Conservation (phyloP, 2,888 invertebrate genomes). For the Apoderus coryli region DNA sequence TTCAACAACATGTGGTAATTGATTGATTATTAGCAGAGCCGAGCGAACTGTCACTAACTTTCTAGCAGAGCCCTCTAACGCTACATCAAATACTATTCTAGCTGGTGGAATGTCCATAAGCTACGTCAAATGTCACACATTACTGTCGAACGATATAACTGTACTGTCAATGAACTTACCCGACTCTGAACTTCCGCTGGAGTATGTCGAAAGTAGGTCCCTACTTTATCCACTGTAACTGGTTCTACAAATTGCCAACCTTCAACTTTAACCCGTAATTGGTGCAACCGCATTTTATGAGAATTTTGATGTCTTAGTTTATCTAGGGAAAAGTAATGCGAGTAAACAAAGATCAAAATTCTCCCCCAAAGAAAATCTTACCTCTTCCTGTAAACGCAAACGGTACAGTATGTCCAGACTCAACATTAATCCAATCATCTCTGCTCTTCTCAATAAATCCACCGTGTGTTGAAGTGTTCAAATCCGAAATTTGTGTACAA, state of each 20-base stretch:
- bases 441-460: slow-evolving; percentile 30
- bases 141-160: background rate
- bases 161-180: slow-evolving; percentile 20
- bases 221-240: slow-evolving; percentile 90
- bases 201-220: slow-evolving; percentile 76
- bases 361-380: slow-evolving; percentile 21
- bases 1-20: slow-evolving; percentile 55
- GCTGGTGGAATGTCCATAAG: slow-evolving; percentile 37
- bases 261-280: slow-evolving; percentile 75
- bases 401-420: slow-evolving; percentile 61
- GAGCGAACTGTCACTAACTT: slow-evolving; percentile 89
- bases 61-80: slow-evolving; percentile 83
- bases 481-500: slow-evolving; percentile 63
- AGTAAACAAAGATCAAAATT: background rate
- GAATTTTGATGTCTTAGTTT: slow-evolving; percentile 59
- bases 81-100: slow-evolving; percentile 81
- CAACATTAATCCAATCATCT: slow-evolving; percentile 55
- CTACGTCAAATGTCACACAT: slow-evolving; percentile 13
- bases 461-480: slow-evolving; percentile 34
- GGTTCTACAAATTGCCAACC: slow-evolving; percentile 80
- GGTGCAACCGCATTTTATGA: slow-evolving; percentile 67
- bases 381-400: slow-evolving; percentile 74
- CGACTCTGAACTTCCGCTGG: slow-evolving; percentile 29
- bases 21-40: slow-evolving; percentile 68
- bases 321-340: slow-evolving; percentile 22